Base-by-base conservation (phyloP, 1,140 invertebrate genomes). In the Agrypnia vestita region DNA sequence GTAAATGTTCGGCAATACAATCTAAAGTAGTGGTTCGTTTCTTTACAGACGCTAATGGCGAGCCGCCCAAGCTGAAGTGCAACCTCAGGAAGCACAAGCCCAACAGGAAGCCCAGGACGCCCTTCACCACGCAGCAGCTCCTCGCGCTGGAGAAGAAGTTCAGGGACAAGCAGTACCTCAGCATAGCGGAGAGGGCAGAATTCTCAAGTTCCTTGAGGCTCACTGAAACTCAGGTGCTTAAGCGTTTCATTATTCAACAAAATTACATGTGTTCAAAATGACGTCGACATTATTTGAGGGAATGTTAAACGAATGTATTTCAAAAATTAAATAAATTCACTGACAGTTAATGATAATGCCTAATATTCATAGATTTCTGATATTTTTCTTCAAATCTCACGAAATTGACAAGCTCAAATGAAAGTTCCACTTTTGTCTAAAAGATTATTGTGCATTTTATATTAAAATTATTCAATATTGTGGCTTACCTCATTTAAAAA, bases 121-220 rank as follows among this genome's bases (percentile, higher is more conserved):
- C 98, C 0, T 99, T 99, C 91, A 99, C 97, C 9, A 98, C 97
- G 3, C 96, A 98, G 86, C 98, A 99, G 86, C 90, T 99, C 44
- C 88, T 98, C 43, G 95, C 96, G 8, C 90, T 99, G 76, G 98
- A 99, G 89, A 96, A 96, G 90, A 99, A 99, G 90, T 99, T 99
- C 90, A 91, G 95, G 10, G 94, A 97, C 87, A 98, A 98, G 87
- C 97, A 98, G 88, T 99, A 99, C 89, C 90, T 99, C 72, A 97
- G 96, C 84, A 98, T 99, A 83, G 96, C 97, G 0, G 98, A 99
- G 87, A 90, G 98, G 72, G 98, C 98, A 0, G 98, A 99, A 87
- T 99, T 99, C 88, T 97, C 96, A 1, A 95, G 94, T 1, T 97
- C 96, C 0, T 90, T 99, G 35, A 94, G 97, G 83, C 91, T 99